Evolutionary conservation across 2,113 vertebrate genomes (phyloP).

Genomic region (Aptenodytes patagonicus): DNA sequence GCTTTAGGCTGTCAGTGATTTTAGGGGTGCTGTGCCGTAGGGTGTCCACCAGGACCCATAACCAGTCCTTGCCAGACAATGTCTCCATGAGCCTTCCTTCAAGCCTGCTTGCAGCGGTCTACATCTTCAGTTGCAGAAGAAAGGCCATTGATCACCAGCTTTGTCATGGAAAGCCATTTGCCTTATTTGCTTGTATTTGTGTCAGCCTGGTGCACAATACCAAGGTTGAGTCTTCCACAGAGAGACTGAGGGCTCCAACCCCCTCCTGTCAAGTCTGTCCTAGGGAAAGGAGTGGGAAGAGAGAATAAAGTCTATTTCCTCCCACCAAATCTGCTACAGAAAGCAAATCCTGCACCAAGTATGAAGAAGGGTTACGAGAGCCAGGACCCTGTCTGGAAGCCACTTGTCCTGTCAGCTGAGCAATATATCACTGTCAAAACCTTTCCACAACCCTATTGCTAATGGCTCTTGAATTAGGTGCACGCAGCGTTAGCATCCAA

Average conservation of each 20-base stretch:
- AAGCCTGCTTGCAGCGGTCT: background rate
- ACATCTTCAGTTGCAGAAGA: background rate
- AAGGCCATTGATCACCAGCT: background rate
- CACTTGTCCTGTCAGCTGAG: background rate
- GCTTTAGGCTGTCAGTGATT: background rate
- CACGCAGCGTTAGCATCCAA: background rate
- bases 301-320: background rate
- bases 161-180: background rate
- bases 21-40: background rate
- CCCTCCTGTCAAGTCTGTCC: background rate
- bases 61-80: background rate
- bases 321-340: background rate
- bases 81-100: background rate
- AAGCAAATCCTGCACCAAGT: background rate
- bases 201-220: background rate
- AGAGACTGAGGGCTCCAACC: background rate
- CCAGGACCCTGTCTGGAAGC: background rate
- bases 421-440: background rate
- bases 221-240: background rate
- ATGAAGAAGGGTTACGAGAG: background rate
- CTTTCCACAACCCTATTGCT: background rate
- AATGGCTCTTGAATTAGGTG: background rate
- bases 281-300: background rate
- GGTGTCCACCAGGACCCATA: background rate
- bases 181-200: background rate